These are phyloP conservation scores for Umimayanthus chanpuru DNA, from an alignment of 92 coral and sea anemone species.

Conservation along the genomic window DNA sequence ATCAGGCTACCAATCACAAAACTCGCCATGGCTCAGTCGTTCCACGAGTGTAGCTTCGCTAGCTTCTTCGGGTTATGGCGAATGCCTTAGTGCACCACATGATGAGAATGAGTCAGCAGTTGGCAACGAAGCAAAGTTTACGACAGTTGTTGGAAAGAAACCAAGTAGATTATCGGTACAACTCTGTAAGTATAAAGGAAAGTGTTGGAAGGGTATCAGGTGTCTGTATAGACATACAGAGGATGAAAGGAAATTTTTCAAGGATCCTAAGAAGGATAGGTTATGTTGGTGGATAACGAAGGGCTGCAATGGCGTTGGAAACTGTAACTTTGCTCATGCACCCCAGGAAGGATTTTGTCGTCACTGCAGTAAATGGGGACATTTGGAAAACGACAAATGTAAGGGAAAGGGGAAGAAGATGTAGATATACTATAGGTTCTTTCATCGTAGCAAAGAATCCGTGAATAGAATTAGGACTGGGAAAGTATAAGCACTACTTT, in stretches of 20 bases:
- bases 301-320: not conserved
- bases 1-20: slow-evolving; percentile 9
- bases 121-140: not conserved
- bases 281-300: slow-evolving; percentile 3
- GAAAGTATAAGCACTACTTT: no score
- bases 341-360: slow-evolving; percentile 8
- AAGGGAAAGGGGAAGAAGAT: not conserved
- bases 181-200: slow-evolving; percentile 6
- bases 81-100: no score
- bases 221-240: slow-evolving; percentile 22
- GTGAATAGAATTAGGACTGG: no score
- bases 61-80: slow-evolving; percentile 33
- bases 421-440: not conserved
- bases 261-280: not conserved
- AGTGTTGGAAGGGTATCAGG: not conserved
- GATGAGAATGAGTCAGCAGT: not conserved
- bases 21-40: not conserved
- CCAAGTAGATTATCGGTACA: not conserved
- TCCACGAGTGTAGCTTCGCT: slow-evolving; percentile 23
- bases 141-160: not conserved
- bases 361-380: slow-evolving; percentile 35
- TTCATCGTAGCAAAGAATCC: no score
- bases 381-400: slow-evolving; percentile 10
- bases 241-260: not conserved
- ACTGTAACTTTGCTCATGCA: slow-evolving; percentile 14